A percentile compares a stretch with the other conserved stretches of the same genome.
phyloP scores from a whole-genome alignment of 1,140 invertebrate genomes.

The Aphelenchoides avenae region DNA sequence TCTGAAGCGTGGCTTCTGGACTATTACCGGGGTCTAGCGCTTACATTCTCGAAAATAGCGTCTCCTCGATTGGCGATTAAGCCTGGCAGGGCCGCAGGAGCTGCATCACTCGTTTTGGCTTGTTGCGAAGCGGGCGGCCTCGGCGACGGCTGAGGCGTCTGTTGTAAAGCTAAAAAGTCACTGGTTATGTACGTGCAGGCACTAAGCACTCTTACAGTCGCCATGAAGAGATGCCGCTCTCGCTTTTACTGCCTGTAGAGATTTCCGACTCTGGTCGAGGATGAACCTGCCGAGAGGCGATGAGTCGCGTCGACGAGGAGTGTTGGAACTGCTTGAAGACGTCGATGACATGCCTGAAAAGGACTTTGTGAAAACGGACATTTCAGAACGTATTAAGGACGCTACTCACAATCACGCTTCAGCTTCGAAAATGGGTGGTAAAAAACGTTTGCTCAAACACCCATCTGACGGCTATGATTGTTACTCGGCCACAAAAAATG shows the following conservation, averaged over 20 bases:
- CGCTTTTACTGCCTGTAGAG: slow-evolving; percentile 11
- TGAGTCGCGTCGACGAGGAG: slow-evolving; percentile 14
- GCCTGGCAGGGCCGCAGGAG: too few relatives aligned
- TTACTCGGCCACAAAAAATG: too few relatives aligned
- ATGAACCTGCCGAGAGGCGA: slow-evolving; percentile 16
- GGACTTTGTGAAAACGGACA: too few relatives aligned
- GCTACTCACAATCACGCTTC: too few relatives aligned
- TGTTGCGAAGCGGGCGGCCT: not conserved
- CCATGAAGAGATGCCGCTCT: not conserved
- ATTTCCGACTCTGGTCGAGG: slow-evolving; percentile 12
- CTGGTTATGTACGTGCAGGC: not conserved
- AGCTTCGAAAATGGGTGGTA: too few relatives aligned
- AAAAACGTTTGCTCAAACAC: too few relatives aligned
- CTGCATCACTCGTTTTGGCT: not conserved
- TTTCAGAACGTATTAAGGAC: too few relatives aligned
- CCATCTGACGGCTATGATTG: too few relatives aligned
- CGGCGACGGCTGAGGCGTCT: not conserved
- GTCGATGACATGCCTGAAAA: too few relatives aligned
- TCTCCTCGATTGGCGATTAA: too few relatives aligned
- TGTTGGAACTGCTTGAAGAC: too few relatives aligned
- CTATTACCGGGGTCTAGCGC: not conserved
- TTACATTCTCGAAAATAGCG: slow-evolving; percentile 5
- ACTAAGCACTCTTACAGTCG: not conserved
- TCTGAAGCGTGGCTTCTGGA: slow-evolving; percentile 65
- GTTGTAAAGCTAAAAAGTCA: not conserved